phyloP scores from a whole-genome alignment of 2,888 invertebrate species.

The Synergus japonicus region DNA sequence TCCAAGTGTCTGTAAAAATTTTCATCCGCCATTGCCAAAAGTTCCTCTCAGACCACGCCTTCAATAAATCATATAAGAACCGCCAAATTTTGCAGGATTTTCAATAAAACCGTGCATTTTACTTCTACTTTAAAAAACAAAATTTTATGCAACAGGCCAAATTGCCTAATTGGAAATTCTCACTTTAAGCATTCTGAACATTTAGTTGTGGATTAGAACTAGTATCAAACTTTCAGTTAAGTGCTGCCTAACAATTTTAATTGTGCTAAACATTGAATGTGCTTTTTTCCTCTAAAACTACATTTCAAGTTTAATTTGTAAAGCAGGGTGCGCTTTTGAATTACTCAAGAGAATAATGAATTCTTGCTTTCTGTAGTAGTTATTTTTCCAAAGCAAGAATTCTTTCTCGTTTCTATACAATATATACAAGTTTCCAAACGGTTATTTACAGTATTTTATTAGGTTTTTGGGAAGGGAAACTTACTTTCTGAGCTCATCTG shows the following conservation, averaged over 20 bases:
- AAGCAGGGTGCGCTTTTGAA: constrained; percentile 7
- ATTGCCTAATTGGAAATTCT: constrained; percentile 4
- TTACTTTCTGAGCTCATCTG: constrained; percentile 75
- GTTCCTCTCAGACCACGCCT: constrained; percentile 2
- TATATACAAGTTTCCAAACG: constrained; percentile 30
- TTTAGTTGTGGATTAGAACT: neutral
- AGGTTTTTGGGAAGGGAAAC: constrained; percentile 49
- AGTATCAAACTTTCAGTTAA: neutral
- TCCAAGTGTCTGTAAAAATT: constrained; percentile 85
- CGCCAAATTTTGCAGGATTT: neutral
- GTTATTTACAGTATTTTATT: constrained; percentile 23
- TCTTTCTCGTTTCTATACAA: constrained; percentile 4
- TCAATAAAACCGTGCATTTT: constrained; percentile 28
- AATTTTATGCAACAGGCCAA: constrained; percentile 7
- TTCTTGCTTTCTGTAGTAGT: neutral
- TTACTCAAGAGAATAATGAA: neutral
- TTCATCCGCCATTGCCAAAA: constrained; percentile 28
- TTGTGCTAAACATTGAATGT: constrained; percentile 34
- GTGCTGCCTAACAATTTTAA: constrained; percentile 24
- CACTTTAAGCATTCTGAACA: neutral
- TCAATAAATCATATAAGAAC: neutral
- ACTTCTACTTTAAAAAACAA: constrained; percentile 23
- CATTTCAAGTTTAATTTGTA: constrained; percentile 13
- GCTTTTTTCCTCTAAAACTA: constrained; percentile 11
- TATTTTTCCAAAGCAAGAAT: constrained; percentile 1